Base-by-base conservation (phyloP, 2,888 invertebrate species). In the Hoplodrina blanda region DNA sequence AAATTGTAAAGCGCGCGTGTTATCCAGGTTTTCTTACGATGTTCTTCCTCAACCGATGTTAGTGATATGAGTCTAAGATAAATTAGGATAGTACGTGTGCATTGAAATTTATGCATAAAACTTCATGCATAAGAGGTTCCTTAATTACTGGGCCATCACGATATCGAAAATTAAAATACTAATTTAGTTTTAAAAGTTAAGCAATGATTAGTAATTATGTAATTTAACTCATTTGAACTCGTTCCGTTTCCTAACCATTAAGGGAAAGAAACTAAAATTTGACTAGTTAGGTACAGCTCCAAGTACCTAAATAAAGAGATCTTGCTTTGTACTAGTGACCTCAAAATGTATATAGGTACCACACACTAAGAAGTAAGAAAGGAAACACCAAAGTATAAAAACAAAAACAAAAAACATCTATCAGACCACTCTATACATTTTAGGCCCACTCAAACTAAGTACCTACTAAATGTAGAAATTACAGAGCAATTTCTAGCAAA, bases 391-490 rank as follows among this genome's bases (percentile, higher is more conserved):
- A 41, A 41, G 52, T 4, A 50, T 4, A 53, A 46, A 15, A 10
- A 46, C 15, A 57, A 63, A 68, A 60, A 46, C 15, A 57, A 63
- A 68, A 60, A 64, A 41, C 13, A 15, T 50, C 33, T 20, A 54
- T 67, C 41, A 63, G 15, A 44, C 41, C 59, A 20, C 17, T 30
- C 6, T 68, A 52, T 56, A 77, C 88, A 87, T 91, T 91, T 91
- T 91, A 92, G 85, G 82, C 74, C 77, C 68, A 50, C 78, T 53
- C 70, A 71, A 70, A 78, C 73, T 75, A 82, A 83, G 84, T 86
- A 84, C 85, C 83, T 87, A 85, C 88, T 90, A 88, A 91, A 89
- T 85, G 88, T 88, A 88, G 85, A 84, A 87, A 89, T 90, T 91
- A 90, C 88, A 84, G 82, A 85, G 87, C 87, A 90, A 87, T 89